Base-by-base conservation (phyloP, 2,888 invertebrate genomes). In the Scaptomyza tumidula region DNA sequence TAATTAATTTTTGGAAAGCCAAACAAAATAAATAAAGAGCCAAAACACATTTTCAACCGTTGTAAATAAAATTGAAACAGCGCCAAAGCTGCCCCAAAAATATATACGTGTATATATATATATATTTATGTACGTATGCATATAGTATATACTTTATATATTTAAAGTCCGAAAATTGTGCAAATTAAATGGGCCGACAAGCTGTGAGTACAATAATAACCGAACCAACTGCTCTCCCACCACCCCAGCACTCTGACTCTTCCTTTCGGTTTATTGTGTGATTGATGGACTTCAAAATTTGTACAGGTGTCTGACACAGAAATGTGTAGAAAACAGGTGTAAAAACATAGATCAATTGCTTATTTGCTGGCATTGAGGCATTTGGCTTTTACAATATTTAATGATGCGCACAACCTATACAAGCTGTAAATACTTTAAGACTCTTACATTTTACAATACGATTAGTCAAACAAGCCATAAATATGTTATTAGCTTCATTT, bases 1-100 rank as follows among this genome's bases (percentile, higher is more conserved):
- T 80, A 80, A 85, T 80, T 85, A 84, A 80, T 84, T 86, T 86
- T 83, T 66, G 67, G 66, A 65, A 80, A 69, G 55, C 75, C 71
- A 78, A 79, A 64, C 69, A 67, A 85, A 80, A 85, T 80, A 80
- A 80, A 84, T 86, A 81, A 74, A 37, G 24, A 24, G 24, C 24
- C 24, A 69, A 78, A 72, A 72, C 71, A 53, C 44, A 59, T 62
- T 69, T 78, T 56, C 46, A 78, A 50, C 35, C 31, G 39, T 44
- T 70, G 66, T 57, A 76, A 78, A 63, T 71, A 73, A 61, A 71
- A 59, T 29, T 37, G 14, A 58, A 55, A 59, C 35, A 46, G 16
- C 48, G 13, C 39, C 33, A 5, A 35, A 19, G 19, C 2, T 19
- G 19, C n/a, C 14, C 11, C 13, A 33, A 33, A 59, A 52, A 57